Conservation (phyloP, 2,888 invertebrate genomes). For the Linnaemya tessellans region DNA sequence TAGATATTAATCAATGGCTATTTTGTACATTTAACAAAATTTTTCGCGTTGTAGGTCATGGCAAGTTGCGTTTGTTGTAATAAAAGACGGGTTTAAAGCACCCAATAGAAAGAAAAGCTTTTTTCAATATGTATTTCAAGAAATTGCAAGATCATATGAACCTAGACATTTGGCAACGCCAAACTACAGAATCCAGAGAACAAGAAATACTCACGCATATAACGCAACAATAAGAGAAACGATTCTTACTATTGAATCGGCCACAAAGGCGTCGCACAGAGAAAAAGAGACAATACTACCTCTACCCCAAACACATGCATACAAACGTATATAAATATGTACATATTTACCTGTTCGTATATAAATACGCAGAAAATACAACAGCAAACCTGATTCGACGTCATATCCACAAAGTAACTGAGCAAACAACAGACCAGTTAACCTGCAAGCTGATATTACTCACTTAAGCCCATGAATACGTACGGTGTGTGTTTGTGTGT, state of each 20-base stretch:
- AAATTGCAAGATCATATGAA: neutral
- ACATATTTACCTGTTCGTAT: neutral
- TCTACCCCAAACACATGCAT: neutral
- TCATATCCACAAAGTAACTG: constrained; percentile 52
- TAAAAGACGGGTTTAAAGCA: no score
- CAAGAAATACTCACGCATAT: constrained; percentile 78
- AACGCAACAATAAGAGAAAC: constrained; percentile 73
- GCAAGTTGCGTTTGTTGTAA: no score
- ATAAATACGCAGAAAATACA: constrained; percentile 65
- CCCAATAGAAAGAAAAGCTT: no score
- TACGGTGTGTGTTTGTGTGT: neutral
- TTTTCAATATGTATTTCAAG: no score
- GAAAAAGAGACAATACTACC: constrained; percentile 42
- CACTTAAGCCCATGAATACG: constrained; percentile 9
- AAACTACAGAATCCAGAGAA: constrained; percentile 73
- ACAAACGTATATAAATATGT: neutral
- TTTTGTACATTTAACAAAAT: no score
- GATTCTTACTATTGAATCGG: constrained; percentile 10
- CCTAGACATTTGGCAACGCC: neutral
- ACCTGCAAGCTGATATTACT: constrained; percentile 44
- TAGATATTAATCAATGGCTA: no score
- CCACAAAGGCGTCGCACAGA: constrained; percentile 66
- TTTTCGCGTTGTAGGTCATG: no score
- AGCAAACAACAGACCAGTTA: constrained; percentile 66
- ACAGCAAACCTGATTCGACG: constrained; percentile 70